Evolutionary conservation across 2,888 invertebrate species (phyloP), one percentile per base, ranked within the genome.

Genomic region (Euphydryas editha): DNA sequence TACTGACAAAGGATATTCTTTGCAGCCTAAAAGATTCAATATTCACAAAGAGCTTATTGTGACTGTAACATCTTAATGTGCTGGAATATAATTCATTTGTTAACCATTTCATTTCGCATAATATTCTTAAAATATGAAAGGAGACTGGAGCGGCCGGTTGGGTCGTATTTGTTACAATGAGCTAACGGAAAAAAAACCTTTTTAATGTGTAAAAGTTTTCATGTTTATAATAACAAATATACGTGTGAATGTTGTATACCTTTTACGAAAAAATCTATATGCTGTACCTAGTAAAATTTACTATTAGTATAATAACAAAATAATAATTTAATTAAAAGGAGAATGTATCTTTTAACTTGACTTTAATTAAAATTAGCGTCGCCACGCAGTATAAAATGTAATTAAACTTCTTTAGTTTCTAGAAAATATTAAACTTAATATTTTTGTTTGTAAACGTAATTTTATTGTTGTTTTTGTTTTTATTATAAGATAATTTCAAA

Each of bases 41-140:
- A 24, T n/a, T 0, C 18, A 30, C 51, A 54, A 54, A 36, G 36
- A 54, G 36, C 7, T 6, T 17, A 54, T 54, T 54, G 30, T 36
- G 11, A 36, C 21, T 24, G 15, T 13, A 51, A 51, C 36, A 8
- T 11, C 24, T 11, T 54, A 54, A 54, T 54, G 30, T 30, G 3
- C 17, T 54, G 17, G 54, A 36, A 54, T 36, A 36, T 30, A 36
- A 54, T 54, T 36, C 54, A 54, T 54, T 54, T 24, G n/a, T 36
- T 54, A 20, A 20, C 20, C 54, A 15, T 54, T 54, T 54, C 46
- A 63, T 58, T 63, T 58, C 21, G 49, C 54, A 42, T 59, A 64
- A 64, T 58, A 64, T 18, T 21, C 30, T 30, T 8, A 8, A 30
- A 30, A 39, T 51, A 44, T 62, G 30, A 17, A 17, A 37, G 24